These are phyloP conservation scores for Chrosomus eos DNA, from an alignment of 2,797 vertebrate genomes.

Conservation along the genomic window DNA sequence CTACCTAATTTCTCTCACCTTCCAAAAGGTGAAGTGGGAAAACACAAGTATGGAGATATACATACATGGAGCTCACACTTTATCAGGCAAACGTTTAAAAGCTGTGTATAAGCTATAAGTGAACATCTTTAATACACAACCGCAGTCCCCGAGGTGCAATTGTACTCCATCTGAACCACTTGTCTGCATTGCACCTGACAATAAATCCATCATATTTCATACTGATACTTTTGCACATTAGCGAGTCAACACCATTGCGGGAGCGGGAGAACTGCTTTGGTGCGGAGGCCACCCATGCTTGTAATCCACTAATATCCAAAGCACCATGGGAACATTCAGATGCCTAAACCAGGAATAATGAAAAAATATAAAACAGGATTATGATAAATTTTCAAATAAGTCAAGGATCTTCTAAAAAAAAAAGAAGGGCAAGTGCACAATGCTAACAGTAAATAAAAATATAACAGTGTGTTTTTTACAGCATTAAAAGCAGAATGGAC, in stretches of 20 bases:
- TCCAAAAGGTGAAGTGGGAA: background rate
- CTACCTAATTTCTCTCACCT: background rate
- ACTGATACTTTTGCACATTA: constrained; percentile 20
- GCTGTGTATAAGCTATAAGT: background rate
- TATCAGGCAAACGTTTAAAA: background rate
- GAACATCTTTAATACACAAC: background rate
- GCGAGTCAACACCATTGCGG: background rate
- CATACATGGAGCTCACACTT: background rate
- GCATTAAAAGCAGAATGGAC: background rate
- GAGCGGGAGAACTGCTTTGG: background rate
- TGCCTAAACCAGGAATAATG: background rate
- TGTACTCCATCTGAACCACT: constrained; percentile 16
- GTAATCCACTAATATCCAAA: constrained; percentile 21
- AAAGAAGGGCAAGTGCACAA: background rate
- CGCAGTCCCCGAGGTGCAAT: background rate
- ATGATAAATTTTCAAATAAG: background rate
- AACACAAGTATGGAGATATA: background rate
- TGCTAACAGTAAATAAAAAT: background rate
- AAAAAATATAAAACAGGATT: background rate
- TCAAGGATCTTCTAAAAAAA: background rate
- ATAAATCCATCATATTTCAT: constrained; percentile 18
- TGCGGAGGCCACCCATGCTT: background rate
- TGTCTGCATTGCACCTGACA: background rate
- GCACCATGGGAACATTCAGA: background rate
- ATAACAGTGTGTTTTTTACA: background rate